A percentile compares a stretch with the other conserved stretches of the same genome.
phyloP scores from a whole-genome alignment of 2,797 vertebrate genomes.

The Lepilemur ruficaudatus region DNA sequence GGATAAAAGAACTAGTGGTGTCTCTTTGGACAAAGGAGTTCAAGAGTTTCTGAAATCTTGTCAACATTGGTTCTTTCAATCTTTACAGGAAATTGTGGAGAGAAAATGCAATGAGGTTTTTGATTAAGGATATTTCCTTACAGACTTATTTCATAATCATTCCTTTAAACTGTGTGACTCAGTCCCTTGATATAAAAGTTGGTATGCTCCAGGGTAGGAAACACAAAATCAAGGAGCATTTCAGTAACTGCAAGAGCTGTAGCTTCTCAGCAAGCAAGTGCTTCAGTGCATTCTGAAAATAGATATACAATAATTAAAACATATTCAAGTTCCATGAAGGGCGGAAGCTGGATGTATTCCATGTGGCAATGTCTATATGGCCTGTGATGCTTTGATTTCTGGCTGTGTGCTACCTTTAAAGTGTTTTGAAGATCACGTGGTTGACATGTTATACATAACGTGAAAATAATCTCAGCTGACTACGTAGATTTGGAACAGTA shows the following conservation, averaged over 20 bases:
- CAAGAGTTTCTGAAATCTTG: background rate
- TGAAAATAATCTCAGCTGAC: background rate
- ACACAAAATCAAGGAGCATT: background rate
- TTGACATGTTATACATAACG: background rate
- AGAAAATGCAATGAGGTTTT: background rate
- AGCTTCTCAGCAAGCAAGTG: background rate
- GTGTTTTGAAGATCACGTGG: background rate
- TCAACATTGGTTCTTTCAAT: background rate
- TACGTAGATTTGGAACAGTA: background rate
- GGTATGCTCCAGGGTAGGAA: background rate
- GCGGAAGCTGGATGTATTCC: background rate
- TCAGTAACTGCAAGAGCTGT: background rate
- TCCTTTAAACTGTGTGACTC: background rate
- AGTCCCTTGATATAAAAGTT: background rate
- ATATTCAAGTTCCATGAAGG: background rate
- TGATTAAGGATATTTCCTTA: background rate
- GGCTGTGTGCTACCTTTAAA: background rate
- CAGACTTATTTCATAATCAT: background rate
- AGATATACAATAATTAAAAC: background rate
- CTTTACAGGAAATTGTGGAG: background rate
- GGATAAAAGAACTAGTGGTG: background rate
- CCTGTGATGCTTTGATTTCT: background rate
- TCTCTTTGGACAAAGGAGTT: background rate
- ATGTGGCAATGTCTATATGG: background rate
- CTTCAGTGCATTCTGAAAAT: background rate